Base-by-base conservation (phyloP, 2,113 vertebrate genomes). In the Rhabdomys dilectus region DNA sequence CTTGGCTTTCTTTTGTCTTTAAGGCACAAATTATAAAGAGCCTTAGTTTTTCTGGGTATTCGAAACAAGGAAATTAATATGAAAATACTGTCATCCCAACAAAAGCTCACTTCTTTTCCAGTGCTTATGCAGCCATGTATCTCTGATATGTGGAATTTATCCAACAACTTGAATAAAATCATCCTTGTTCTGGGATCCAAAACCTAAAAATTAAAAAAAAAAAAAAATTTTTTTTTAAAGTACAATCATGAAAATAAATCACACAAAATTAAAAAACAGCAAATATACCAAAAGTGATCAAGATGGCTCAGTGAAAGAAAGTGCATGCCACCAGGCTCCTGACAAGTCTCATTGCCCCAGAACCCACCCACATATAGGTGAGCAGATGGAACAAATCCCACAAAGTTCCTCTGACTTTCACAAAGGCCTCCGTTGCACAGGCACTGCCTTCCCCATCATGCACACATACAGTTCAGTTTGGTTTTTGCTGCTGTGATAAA, bases 41-140 rank as follows among this genome's bases (percentile, higher is more conserved):
- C 82, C 84, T 48, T 45, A 64, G 26, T 42, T 88, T 75, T 77
- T 17, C 21, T 19, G 88, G 51, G 62, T 89, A 64, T 75, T 39
- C 86, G 87, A 96, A 95, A 82, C 73, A 76, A 77, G 72, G 53
- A 95, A 89, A 70, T 34, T 26, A 88, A 70, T 89, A 64, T n/a
- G 84, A 77, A 88, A 72, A 95, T 42, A 88, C 45, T 81, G 13
- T 17, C 16, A 93, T 29, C 85, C 77, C 36, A 48, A 93, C 72
- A 60, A 88, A 89, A 97, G 97, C 98, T 98, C 96, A 99, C 99
- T 98, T 99, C 99, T 96, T 99, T 99, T 39, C 99, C 99, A 0
- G 99, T 99, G 98, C 99, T 99, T 98, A 99, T 99, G 96, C 99
- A 99, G 97, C 99, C 99, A n/a, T 99, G 99, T 97, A 99, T 99